Conservation (phyloP, 2,797 vertebrate genomes). For the Gymnothorax reevesii region DNA sequence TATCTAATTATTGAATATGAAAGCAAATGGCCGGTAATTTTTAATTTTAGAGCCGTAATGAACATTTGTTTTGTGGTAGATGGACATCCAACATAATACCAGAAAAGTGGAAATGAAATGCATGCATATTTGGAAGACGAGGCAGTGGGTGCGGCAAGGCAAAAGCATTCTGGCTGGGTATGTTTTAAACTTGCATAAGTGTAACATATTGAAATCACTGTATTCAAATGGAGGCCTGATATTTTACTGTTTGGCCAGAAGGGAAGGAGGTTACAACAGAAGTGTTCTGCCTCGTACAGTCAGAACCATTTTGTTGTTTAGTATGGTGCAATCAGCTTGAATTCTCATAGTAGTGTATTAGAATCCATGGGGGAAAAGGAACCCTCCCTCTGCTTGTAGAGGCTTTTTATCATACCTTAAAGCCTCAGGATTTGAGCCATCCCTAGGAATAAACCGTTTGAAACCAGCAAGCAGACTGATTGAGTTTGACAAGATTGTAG, state of each 20-base stretch:
- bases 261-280: not conserved
- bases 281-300: not conserved
- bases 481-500: not conserved
- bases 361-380: not conserved
- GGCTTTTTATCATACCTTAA: not conserved
- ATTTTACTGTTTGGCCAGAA: not conserved
- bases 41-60: too few relatives aligned
- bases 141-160: not conserved
- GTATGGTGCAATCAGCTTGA: not conserved
- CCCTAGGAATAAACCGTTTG: not conserved
- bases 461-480: not conserved
- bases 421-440: not conserved
- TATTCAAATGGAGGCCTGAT: constrained; percentile 2
- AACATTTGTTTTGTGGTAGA: too few relatives aligned
- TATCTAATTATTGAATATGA: too few relatives aligned
- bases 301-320: not conserved
- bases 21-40: too few relatives aligned
- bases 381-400: not conserved
- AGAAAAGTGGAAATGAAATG: not conserved
- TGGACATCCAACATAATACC: not conserved
- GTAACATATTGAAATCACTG: not conserved
- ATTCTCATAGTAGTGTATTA: not conserved
- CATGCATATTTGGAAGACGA: not conserved
- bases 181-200: not conserved
- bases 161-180: not conserved